A percentile compares a stretch with the other conserved stretches of the same genome.
Conservation (phyloP, 2,888 invertebrate species). For the Nemoura dubitans region DNA sequence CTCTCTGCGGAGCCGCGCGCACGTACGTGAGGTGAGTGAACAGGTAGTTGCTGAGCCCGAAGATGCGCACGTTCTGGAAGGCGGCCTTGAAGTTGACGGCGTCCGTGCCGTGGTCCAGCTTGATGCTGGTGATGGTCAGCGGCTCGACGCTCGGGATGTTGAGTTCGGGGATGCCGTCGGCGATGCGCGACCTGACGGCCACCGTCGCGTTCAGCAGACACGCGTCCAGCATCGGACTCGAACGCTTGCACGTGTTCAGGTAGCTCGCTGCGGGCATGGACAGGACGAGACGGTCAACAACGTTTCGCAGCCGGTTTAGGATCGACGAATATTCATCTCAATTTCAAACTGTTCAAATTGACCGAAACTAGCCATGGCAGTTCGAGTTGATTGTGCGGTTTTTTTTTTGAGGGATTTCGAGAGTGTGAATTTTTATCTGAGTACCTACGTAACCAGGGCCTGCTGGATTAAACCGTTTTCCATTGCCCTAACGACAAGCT, state of each 20-base stretch:
- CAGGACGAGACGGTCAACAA: too few species aligned
- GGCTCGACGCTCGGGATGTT: conserved; percentile 74
- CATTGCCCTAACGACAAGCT: too few species aligned
- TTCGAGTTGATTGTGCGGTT: too few species aligned
- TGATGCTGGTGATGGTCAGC: conserved; percentile 51
- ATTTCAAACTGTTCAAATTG: too few species aligned
- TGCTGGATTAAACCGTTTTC: too few species aligned
- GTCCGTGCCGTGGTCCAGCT: conserved; percentile 63
- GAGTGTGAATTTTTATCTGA: too few species aligned
- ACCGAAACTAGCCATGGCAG: too few species aligned
- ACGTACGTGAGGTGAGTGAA: conserved; percentile 66
- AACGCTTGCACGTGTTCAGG: conserved; percentile 71
- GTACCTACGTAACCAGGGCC: too few species aligned
- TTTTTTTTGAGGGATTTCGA: too few species aligned
- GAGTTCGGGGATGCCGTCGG: conserved; percentile 70
- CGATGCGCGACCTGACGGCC: conserved; percentile 67
- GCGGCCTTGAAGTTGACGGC: conserved; percentile 66
- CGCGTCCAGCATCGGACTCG: conserved; percentile 69
- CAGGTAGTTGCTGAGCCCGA: conserved; percentile 64
- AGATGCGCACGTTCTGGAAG: conserved; percentile 62
- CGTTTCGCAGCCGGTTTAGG: too few species aligned
- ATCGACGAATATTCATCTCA: too few species aligned
- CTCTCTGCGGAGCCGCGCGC: too few species aligned
- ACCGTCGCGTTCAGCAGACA: conserved; percentile 72
- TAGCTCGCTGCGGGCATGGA: conserved; percentile 67